Base-by-base conservation (phyloP, 2,888 invertebrate genomes). In the Epistrophe eligans region DNA sequence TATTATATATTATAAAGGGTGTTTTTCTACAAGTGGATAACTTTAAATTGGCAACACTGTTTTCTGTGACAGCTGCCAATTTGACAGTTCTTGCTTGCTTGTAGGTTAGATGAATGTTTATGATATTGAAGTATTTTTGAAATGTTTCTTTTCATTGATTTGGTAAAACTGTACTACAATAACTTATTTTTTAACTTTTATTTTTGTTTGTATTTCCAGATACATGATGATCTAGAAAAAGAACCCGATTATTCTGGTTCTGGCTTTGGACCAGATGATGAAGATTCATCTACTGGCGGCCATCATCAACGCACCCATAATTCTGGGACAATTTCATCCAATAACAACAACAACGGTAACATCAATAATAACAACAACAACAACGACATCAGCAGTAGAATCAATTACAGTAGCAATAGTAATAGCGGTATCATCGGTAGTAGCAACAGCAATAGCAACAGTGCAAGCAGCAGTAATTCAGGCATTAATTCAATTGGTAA, bases 241-340 rank as follows among this genome's bases (percentile, higher is more conserved):
- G 97, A 97, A 93, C 93, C 95, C 89, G 97, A 97, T 94, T 96
- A 96, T 91, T 97, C 97, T 91, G 97, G 97, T 90, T 97, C 97
- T 92, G 97, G 97, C 89, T 96, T 95, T 94, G 97, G 97, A 89
- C 96, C 96, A 88, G 96, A 96, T 94, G 97, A 97, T 94, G 97
- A 97, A 91, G 97, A 96, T 90, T 92, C 93, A 88, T 90, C 91
- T 81, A 91, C 92, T 84, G 91, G 91, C 83, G 90, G 90, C 89
- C 91, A 90, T 88, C 91, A 91, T 88, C 89, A 89, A 79, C 91
- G 91, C 66, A 89, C 89, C 57, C 90, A 91, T 82, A 85, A 90
- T 90, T 83, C 87, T 83, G 88, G 89, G 74, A 81, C 88, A 82
- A 81, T 79, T 35, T 79, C 83, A 62, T 77, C 77, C 35, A 91